phyloP scores from a whole-genome alignment of 2,888 invertebrate species.

The Yponomeuta plumbellus region DNA sequence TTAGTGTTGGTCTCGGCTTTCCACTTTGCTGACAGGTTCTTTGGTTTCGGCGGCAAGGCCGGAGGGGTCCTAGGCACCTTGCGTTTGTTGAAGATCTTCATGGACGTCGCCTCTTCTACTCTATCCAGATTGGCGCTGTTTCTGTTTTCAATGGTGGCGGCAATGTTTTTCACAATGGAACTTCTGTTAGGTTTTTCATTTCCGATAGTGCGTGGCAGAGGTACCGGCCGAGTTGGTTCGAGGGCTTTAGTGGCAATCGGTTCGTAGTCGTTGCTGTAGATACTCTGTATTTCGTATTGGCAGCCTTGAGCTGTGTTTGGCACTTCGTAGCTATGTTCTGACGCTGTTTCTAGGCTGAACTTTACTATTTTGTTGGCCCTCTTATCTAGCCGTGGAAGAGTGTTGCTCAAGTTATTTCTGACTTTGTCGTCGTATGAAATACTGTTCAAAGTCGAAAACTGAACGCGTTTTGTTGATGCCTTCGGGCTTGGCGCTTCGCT shows the following conservation, averaged over 20 bases:
- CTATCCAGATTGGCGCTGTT: conserved; percentile 72
- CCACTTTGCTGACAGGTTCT: conserved; percentile 82
- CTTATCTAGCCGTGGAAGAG: conserved; percentile 64
- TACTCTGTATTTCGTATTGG: conserved; percentile 78
- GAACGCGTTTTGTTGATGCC: conserved; percentile 74
- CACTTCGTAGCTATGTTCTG: conserved; percentile 79
- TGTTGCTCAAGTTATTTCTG: conserved; percentile 49
- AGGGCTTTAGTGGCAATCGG: conserved; percentile 77
- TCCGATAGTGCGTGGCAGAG: conserved; percentile 41
- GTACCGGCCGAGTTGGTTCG: conserved; percentile 46
- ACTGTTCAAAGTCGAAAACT: conserved; percentile 79
- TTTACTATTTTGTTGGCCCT: conserved; percentile 70
- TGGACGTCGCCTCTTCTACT: conserved; percentile 56
- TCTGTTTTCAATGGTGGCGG: conserved; percentile 67
- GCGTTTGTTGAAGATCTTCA: conserved; percentile 69
- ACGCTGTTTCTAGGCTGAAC: conserved; percentile 70
- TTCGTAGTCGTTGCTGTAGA: conserved; percentile 85
- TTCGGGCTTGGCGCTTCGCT: conserved; percentile 69
- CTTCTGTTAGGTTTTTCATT: conserved; percentile 63
- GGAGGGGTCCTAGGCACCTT: conserved; percentile 82
- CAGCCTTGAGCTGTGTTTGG: conserved; percentile 74
- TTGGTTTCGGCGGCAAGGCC: conserved; percentile 87
- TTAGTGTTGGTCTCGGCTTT: conserved; percentile 70
- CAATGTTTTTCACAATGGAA: conserved; percentile 70
- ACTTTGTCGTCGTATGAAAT: conserved; percentile 72